Evolutionary conservation across 2,113 vertebrate species (phyloP).

Genomic region (Prunella himalayana): DNA sequence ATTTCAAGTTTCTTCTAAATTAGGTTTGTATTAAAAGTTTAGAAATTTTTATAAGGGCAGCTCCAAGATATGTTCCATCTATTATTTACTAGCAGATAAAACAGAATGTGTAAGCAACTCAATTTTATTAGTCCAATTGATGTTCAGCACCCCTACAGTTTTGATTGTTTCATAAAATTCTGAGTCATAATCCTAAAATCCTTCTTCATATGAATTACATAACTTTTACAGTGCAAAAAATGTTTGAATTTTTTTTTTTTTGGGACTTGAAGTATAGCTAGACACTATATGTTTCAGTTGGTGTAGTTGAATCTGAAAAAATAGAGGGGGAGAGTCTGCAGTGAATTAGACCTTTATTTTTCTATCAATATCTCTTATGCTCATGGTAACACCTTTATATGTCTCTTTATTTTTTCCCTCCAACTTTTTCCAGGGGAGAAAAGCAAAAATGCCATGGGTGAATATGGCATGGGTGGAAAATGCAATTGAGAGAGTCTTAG

Average conservation of each 20-base stretch:
- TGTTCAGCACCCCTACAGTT: not conserved
- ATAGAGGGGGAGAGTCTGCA: accelerated
- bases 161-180: not conserved
- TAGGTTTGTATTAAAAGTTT: not conserved
- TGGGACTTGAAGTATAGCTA: not conserved
- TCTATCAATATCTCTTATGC: not conserved
- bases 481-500: not conserved
- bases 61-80: not conserved
- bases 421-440: not conserved
- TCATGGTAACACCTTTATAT: not conserved
- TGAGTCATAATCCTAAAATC: not conserved
- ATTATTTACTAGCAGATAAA: constrained; percentile 7
- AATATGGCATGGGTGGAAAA: not conserved
- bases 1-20: not conserved
- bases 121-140: constrained; percentile 14
- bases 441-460: not conserved
- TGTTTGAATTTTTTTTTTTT: not conserved
- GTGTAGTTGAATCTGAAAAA: not conserved
- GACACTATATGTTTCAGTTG: not conserved
- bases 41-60: not conserved
- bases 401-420: not conserved
- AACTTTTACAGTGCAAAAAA: not conserved
- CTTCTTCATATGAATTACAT: not conserved
- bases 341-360: not conserved
- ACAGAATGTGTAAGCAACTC: not conserved